A percentile compares a stretch with the other conserved stretches of the same genome.
These are phyloP conservation scores for Glossophaga mutica DNA, from an alignment of 2,797 vertebrate species.

Conservation along the genomic window DNA sequence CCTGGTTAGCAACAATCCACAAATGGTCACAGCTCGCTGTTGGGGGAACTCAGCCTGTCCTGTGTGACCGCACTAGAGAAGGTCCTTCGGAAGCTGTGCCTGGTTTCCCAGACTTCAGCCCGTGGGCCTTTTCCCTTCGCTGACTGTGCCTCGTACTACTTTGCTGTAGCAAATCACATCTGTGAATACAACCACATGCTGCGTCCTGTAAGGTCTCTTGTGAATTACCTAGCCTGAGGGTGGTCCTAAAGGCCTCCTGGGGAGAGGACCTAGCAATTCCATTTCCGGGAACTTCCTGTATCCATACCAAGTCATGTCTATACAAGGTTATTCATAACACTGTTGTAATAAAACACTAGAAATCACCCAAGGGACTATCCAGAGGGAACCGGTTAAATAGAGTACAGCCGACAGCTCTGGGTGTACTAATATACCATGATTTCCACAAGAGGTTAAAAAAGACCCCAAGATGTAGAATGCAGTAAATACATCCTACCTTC, in stretches of 20 bases:
- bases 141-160: background rate
- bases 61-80: background rate
- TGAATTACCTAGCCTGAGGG: background rate
- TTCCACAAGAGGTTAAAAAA: background rate
- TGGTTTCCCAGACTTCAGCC: background rate
- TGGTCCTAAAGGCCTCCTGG: background rate
- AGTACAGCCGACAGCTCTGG: background rate
- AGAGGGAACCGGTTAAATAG: background rate
- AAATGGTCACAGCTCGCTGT: background rate
- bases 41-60: background rate
- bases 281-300: background rate
- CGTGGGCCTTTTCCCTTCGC: background rate
- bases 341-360: background rate
- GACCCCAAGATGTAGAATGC: background rate
- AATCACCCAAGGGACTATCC: background rate
- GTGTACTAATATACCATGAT: background rate
- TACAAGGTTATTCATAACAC: background rate
- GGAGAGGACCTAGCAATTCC: background rate
- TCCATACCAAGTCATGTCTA: background rate
- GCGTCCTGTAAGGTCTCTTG: background rate
- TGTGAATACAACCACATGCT: background rate
- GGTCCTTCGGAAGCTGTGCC: background rate
- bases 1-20: background rate
- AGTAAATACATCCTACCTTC: background rate
- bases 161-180: background rate